Percentiles rank a stretch among this genome's conserved stretches.
phyloP scores from a whole-genome alignment of 2,888 invertebrate species.

The Taphrorychus bicolor region DNA sequence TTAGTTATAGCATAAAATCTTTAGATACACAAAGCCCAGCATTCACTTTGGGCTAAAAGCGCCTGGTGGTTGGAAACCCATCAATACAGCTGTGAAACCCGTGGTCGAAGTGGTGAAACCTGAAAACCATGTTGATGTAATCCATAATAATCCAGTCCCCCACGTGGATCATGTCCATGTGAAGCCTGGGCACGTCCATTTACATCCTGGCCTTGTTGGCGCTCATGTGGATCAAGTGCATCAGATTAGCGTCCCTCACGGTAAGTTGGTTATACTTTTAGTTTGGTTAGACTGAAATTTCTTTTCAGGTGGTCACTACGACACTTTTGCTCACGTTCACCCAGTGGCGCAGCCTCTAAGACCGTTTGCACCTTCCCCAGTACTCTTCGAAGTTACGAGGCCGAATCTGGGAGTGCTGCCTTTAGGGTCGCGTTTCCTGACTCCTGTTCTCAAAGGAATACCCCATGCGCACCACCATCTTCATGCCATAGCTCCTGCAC shows the following conservation, averaged over 20 bases:
- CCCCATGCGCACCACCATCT: conserved; percentile 19
- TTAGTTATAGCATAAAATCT: background rate
- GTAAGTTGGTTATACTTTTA: conserved; percentile 12
- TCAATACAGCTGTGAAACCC: conserved; percentile 25
- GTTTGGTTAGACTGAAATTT: background rate
- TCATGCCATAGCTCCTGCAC: background rate
- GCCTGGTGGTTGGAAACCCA: conserved; percentile 40
- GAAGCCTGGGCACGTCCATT: conserved; percentile 21
- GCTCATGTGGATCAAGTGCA: conserved; percentile 44
- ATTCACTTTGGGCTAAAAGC: conserved; percentile 44
- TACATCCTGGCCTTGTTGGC: conserved; percentile 20
- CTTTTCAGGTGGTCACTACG: conserved; percentile 34
- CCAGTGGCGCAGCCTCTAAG: conserved; percentile 28
- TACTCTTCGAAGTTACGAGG: conserved; percentile 50
- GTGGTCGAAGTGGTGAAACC: conserved; percentile 29
- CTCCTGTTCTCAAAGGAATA: conserved; percentile 46
- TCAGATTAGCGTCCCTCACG: conserved; percentile 39
- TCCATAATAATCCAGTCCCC: conserved; percentile 41
- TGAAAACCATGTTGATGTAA: conserved; percentile 26
- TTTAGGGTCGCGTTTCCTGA: conserved; percentile 48
- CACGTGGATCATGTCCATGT: conserved; percentile 43
- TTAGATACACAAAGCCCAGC: conserved; percentile 43
- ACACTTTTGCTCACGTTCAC: conserved; percentile 34
- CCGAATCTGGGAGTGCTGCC: conserved; percentile 52
- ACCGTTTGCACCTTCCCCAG: conserved; percentile 43